Conservation (phyloP, 2,113 vertebrate genomes). For the Poecile atricapillus region DNA sequence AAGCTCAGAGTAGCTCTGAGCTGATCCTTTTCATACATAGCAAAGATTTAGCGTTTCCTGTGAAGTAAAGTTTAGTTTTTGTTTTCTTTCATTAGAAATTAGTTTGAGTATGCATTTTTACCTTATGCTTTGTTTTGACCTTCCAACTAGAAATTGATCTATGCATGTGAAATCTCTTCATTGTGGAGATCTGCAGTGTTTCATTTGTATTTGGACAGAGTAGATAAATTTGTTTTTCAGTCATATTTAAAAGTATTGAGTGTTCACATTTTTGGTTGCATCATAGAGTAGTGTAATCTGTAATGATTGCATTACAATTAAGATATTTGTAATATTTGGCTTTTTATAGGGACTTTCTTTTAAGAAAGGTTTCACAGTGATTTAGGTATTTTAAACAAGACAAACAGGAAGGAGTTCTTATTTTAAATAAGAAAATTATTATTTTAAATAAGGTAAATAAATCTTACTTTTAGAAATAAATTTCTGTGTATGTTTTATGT, state of each 20-base stretch:
- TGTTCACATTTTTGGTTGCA: neutral
- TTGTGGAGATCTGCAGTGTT: neutral
- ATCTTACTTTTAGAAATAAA: neutral
- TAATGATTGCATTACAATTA: neutral
- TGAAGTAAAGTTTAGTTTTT: neutral
- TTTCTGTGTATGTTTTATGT: neutral
- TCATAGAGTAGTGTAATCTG: neutral
- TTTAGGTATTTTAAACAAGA: neutral
- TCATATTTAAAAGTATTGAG: neutral
- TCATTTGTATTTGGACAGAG: constrained; percentile 35
- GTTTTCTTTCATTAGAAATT: neutral
- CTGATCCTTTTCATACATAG: constrained; percentile 19
- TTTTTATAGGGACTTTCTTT: neutral
- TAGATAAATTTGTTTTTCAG: constrained; percentile 19
- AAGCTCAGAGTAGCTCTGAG: constrained; percentile 12
- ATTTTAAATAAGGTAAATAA: neutral
- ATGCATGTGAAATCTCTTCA: neutral
- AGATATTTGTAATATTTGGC: neutral
- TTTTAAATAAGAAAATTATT: neutral
- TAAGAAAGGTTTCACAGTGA: neutral
- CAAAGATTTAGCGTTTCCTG: neutral
- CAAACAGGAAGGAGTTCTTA: neutral
- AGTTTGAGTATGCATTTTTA: neutral
- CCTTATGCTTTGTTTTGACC: neutral
- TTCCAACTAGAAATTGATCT: neutral